Conservation (phyloP, 1,140 invertebrate species). For the Drosophila nebulosa region DNA sequence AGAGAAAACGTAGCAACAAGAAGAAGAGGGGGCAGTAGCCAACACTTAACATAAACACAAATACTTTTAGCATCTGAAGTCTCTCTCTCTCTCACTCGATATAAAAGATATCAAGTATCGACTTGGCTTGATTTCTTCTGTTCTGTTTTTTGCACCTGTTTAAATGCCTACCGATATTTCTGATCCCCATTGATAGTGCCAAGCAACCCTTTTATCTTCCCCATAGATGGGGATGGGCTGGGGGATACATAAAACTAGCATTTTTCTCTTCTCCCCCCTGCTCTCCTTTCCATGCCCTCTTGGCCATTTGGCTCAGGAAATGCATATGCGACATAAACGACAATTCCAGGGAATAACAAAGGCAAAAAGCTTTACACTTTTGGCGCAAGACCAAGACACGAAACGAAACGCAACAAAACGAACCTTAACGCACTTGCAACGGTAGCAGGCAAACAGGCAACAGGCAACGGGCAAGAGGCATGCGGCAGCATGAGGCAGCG, state of each 20-base stretch:
- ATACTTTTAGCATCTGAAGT: constrained; percentile 41
- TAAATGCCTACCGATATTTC: constrained; percentile 48
- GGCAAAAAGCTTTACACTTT: constrained; percentile 3
- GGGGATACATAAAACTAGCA: constrained; percentile 74
- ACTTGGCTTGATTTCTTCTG: constrained; percentile 54
- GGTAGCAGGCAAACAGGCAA: constrained; percentile 25
- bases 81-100: too few species aligned
- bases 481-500: not conserved
- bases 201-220: not conserved
- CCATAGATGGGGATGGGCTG: not conserved
- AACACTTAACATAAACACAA: constrained; percentile 28
- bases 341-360: constrained; percentile 67
- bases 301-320: constrained; percentile 51
- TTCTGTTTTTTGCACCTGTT: constrained; percentile 76
- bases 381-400: constrained; percentile 62
- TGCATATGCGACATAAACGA: constrained; percentile 65
- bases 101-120: constrained; percentile 66
- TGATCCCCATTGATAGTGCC: constrained; percentile 71
- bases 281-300: not conserved
- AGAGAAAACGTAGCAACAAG: constrained; percentile 1
- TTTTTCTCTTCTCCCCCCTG: not conserved
- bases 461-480: too few species aligned
- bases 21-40: constrained; percentile 7
- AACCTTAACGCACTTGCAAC: constrained; percentile 49
- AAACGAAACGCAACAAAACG: not conserved